Base-by-base conservation (phyloP, 2,797 vertebrate species). In the Protonibea diacanthus region DNA sequence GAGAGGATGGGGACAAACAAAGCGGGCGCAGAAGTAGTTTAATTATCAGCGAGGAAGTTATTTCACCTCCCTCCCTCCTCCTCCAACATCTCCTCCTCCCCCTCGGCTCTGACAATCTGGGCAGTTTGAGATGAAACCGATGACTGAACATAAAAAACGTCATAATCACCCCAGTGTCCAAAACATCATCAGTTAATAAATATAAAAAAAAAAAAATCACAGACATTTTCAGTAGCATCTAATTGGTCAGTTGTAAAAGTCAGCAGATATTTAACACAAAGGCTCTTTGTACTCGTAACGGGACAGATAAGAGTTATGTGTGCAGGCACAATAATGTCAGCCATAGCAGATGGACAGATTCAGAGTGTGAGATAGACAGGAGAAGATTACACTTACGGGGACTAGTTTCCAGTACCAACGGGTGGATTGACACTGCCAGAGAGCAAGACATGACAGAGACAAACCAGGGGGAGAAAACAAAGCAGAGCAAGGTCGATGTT, bases 371-470 rank as follows among this genome's bases (percentile, higher is more conserved):
- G 62, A 73, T 1, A 70, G 55, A 78, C 13, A 71, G 65, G 42
- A 76, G 60, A 57, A 66, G 65, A 57, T 66, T 11, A 78, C 83
- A 95, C 95, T 97, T 96, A 98, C 97, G 84, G 97, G 97, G 92
- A 98, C 97, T 93, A 98, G 96, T 87, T 98, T 98, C 97, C 97
- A 98, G 93, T 98, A 98, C 97, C 97, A 97, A 68, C 97, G 96
- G 81, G 92, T 96, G 88, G 92, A 92, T 21, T 96, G 95, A 93
- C 95, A 96, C 97, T 98, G 95, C 74, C 76, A 93, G 92, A 80
- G 71, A 83, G 90, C 52, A 29, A 55, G 88, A 90, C 92, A 91
- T 90, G 91, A 91, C 91, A 90, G 81, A 92, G 90, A 92, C 89
- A 85, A 87, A 93, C 88, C 92, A 44, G 53, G 57, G 66, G 74